Base-by-base conservation (phyloP, 1,140 invertebrate genomes). In the Neodiprion pinetum region DNA sequence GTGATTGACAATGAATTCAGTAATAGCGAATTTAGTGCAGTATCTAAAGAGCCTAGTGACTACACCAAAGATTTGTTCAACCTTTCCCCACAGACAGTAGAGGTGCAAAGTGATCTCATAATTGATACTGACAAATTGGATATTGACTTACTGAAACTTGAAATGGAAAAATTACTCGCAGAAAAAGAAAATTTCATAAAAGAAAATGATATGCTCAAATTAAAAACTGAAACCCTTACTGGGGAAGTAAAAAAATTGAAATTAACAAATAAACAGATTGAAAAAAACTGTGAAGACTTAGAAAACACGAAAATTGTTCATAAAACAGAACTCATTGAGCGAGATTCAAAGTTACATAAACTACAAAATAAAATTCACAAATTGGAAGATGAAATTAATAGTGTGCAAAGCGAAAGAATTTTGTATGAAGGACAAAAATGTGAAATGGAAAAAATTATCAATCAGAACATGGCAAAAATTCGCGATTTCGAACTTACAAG, bases 311-410 rank as follows among this genome's bases (percentile, higher is more conserved):
- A 21, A 21, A 21, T 21, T 21, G 17, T 21, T 21, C 17, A 21
- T 21, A 14, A 53, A 1, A 53, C 10, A 53, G 50, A 53, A 14
- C 50, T 53, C n/a, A 53, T n/a, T n/a, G 50, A 53, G n/a, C 50
- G 50, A 53, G 50, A 53, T 53, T 53, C 50, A 53, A 53, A 11
- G 50, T 1, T 53, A 53, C 50, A 53, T n/a, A 14, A 53, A 53
- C 50, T 53, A 11, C 50, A 2, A 14, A 53, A 21, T 75, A 76
- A 21, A 74, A 72, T 21, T 71, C 76, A 69, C 5, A 66, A 69
- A 53, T 53, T 71, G 11, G 67, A 71, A 53, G 72, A 71, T 21
- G 17, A 21, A 21, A 21, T 21, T 21, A 21, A 1, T 21, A 21
- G 17, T 21, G 17, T 21, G 17, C 17, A 21, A 21, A 21, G 1